Evolutionary conservation across 2,797 vertebrate genomes (phyloP).

Genomic region (Rhyacichthys aspro): DNA sequence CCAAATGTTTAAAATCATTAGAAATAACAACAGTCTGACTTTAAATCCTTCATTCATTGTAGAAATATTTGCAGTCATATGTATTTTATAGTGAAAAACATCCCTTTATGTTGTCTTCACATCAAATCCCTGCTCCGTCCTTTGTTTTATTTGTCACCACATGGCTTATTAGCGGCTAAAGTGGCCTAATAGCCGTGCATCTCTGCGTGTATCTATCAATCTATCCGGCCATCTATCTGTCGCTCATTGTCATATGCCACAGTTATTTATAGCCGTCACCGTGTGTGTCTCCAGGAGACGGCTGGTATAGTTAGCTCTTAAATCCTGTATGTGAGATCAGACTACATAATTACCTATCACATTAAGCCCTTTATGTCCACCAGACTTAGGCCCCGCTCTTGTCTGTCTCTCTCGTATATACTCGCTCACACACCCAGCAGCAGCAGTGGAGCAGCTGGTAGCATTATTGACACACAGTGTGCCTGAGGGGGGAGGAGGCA

Average conservation of each 20-base stretch:
- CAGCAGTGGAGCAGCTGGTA: conserved; percentile 78
- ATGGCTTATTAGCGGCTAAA: conserved; percentile 20
- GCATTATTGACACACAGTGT: conserved; percentile 75
- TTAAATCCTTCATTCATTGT: not conserved
- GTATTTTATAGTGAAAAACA: not conserved
- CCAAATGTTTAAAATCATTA: not conserved
- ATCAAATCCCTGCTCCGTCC: conserved; percentile 2
- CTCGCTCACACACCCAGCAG: conserved; percentile 48
- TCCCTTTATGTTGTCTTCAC: not conserved
- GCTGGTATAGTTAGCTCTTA: conserved; percentile 79
- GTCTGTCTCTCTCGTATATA: conserved; percentile 19
- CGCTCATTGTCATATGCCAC: conserved; percentile 54
- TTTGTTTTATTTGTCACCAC: conserved; percentile 29
- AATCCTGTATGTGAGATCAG: conserved; percentile 82
- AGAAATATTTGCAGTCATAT: not conserved
- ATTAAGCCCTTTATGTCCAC: conserved; percentile 80
- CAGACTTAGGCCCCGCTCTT: conserved; percentile 67
- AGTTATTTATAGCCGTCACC: conserved; percentile 77
- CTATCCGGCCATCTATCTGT: conserved; percentile 62
- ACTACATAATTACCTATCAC: conserved; percentile 83
- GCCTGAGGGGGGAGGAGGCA: conserved; percentile 40
- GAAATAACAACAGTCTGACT: too few relatives aligned
- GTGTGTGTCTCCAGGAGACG: conserved; percentile 67
- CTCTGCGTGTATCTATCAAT: conserved; percentile 60
- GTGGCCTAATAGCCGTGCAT: conserved; percentile 31